A percentile compares a stretch with the other conserved stretches of the same genome.
Evolutionary conservation across 2,888 invertebrate species (phyloP).

Genomic region (Limnephilus rhombicus): DNA sequence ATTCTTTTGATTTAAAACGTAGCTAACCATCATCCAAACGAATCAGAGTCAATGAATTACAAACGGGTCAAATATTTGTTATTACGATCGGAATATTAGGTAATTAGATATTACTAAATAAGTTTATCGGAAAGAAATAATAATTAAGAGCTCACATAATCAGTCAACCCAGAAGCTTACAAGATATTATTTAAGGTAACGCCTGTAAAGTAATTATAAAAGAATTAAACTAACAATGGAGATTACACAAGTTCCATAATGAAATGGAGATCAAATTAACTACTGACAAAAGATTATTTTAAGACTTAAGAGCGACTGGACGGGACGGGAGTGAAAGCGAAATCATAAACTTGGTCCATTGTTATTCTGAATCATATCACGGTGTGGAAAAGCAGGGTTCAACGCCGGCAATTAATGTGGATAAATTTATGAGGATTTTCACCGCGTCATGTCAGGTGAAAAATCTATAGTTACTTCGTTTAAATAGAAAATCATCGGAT

Average conservation of each 20-base stretch:
- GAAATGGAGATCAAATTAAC: slow-evolving; percentile 24
- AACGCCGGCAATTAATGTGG: not conserved
- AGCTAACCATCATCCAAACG: not conserved
- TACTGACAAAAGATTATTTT: slow-evolving; percentile 3
- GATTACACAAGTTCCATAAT: slow-evolving; percentile 29
- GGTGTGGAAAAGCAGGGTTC: not conserved
- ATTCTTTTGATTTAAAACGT: not conserved
- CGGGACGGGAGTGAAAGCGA: slow-evolving; percentile 29
- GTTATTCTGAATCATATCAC: not conserved
- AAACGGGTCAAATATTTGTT: not conserved
- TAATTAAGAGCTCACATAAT: not conserved
- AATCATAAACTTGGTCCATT: slow-evolving; percentile 31
- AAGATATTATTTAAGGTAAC: not conserved
- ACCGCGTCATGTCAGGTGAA: not conserved
- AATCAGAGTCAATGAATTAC: not conserved
- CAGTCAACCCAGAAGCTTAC: not conserved
- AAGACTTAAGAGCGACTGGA: not conserved
- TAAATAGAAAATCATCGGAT: not conserved
- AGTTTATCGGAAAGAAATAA: not conserved
- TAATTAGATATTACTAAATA: not conserved
- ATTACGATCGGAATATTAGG: not conserved
- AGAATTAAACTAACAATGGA: slow-evolving; percentile 8
- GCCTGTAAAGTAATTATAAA: not conserved
- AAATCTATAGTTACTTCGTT: not conserved
- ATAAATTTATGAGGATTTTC: not conserved